Evolutionary conservation across 1,140 invertebrate genomes (phyloP).

Genomic region (Agrilus planipennis): DNA sequence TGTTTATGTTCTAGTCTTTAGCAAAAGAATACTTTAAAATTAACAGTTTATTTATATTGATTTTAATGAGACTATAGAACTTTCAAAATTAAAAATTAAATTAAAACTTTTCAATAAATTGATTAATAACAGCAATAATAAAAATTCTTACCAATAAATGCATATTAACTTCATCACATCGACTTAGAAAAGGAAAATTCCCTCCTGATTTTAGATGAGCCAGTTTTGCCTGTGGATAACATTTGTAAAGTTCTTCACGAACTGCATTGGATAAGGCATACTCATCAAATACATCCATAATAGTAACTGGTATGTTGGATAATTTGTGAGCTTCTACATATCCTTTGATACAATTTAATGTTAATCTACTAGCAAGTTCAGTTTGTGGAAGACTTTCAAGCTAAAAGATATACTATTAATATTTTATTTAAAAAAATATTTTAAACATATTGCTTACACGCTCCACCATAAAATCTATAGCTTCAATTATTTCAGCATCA

Average conservation of each 20-base stretch:
- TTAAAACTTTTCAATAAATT: neutral
- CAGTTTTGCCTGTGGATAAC: slow-evolving; percentile 76
- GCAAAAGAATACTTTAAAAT: neutral
- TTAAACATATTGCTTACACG: slow-evolving; percentile 44
- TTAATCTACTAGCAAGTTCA: slow-evolving; percentile 76
- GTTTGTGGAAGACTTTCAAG: slow-evolving; percentile 69
- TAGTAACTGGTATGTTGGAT: slow-evolving; percentile 56
- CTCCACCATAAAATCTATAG: slow-evolving; percentile 87
- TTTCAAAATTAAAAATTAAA: slow-evolving; percentile 4
- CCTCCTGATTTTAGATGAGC: slow-evolving; percentile 82
- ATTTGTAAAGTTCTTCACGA: slow-evolving; percentile 74
- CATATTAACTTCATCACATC: slow-evolving; percentile 80
- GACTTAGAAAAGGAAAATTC: slow-evolving; percentile 85
- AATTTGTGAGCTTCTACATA: slow-evolving; percentile 72
- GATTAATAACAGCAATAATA: neutral
- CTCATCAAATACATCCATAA: slow-evolving; percentile 87
- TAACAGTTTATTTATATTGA: neutral
- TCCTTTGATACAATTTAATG: slow-evolving; percentile 71
- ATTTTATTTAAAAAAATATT: neutral
- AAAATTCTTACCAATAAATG: slow-evolving; percentile 61
- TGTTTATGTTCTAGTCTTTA: neutral
- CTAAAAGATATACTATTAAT: slow-evolving; percentile 37
- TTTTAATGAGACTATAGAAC: neutral
- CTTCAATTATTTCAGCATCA: slow-evolving; percentile 67
- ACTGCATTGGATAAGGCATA: slow-evolving; percentile 67